Conservation (phyloP, 64 coral and sea anemone species). For the Montipora cactus region DNA sequence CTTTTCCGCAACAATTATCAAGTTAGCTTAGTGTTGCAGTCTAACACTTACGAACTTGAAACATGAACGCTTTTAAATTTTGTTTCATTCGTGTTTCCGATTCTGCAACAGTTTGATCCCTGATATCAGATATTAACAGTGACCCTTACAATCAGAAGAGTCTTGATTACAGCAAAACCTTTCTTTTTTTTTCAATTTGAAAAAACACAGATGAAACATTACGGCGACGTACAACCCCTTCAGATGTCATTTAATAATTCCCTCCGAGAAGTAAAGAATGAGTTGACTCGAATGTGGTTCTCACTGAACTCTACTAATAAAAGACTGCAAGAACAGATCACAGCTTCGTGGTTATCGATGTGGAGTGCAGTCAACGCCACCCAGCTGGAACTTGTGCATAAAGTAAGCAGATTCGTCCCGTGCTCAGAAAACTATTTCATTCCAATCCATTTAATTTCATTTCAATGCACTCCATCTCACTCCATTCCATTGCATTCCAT, state of each 20-base stretch:
- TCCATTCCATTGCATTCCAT: no score
- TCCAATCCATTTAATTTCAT: no score
- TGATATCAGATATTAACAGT: no score
- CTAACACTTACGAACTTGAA: no score
- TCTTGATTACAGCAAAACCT: no score
- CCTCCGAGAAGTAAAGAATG: neutral
- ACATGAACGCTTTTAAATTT: no score
- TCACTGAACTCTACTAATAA: neutral
- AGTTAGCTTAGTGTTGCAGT: no score
- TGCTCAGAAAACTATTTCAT: neutral
- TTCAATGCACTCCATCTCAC: no score
- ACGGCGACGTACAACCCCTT: neutral
- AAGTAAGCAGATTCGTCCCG: neutral
- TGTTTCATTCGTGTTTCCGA: no score
- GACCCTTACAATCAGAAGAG: no score
- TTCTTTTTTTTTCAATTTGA: neutral
- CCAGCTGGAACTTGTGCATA: neutral
- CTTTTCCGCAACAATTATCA: no score
- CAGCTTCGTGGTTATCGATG: neutral
- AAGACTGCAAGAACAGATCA: neutral
- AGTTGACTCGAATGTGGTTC: neutral
- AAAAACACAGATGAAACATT: neutral
- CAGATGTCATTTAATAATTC: neutral
- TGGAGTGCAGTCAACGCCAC: neutral
- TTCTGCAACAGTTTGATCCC: no score